Conservation (phyloP, 1,140 invertebrate species). For the Riptortus pedestris region DNA sequence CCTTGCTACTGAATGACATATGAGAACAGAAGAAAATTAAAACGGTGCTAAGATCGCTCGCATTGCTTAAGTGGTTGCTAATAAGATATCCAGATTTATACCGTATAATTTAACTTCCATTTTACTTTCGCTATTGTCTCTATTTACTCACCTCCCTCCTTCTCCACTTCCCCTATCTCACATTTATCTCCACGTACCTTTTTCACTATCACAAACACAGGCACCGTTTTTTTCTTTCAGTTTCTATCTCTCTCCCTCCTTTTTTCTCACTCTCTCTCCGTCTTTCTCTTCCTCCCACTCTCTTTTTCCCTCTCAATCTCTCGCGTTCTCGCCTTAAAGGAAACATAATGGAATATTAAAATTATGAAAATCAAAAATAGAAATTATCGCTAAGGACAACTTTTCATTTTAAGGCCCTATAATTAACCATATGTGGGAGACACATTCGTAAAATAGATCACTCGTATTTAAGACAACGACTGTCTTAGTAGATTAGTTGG, state of each 20-base stretch:
- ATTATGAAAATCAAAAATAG: too few relatives aligned
- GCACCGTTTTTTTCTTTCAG: background rate
- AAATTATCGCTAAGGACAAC: too few relatives aligned
- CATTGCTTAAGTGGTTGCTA: background rate
- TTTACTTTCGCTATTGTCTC: background rate
- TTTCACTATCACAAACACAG: background rate
- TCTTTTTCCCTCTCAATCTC: background rate
- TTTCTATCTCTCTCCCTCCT: background rate
- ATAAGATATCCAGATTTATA: background rate
- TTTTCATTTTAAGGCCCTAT: too few relatives aligned
- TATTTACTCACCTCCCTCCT: background rate
- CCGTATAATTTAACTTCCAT: background rate
- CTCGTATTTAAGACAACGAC: too few relatives aligned
- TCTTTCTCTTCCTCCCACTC: slow-evolving; percentile 16
- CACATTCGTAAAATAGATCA: too few relatives aligned
- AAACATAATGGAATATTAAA: too few relatives aligned
- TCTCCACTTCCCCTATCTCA: background rate
- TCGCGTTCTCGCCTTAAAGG: background rate
- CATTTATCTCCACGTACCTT: background rate
- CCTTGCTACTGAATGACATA: too few relatives aligned
- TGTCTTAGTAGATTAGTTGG: too few relatives aligned
- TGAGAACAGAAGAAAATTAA: too few relatives aligned
- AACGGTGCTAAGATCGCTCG: background rate
- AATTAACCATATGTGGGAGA: too few relatives aligned
- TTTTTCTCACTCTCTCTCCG: slow-evolving; percentile 14